Conservation (phyloP, 2,113 vertebrate species). For the Daboia siamensis region DNA sequence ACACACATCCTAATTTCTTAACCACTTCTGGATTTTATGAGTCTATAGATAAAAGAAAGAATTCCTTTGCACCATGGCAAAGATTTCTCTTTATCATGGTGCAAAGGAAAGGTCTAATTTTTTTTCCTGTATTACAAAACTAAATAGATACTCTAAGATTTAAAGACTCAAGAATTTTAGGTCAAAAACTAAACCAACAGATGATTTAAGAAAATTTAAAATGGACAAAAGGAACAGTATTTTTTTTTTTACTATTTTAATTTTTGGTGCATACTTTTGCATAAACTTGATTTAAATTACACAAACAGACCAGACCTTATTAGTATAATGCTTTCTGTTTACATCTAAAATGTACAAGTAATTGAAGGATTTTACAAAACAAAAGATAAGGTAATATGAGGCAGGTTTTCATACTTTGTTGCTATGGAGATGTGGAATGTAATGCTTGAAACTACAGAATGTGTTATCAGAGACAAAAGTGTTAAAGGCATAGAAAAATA, state of each 20-base stretch:
- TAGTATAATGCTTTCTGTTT: neutral
- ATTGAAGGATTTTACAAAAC: neutral
- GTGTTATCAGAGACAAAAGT: neutral
- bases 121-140: neutral
- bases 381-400: neutral
- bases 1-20: neutral
- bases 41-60: neutral
- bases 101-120: neutral
- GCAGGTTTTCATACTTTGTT: neutral
- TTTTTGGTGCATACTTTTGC: neutral
- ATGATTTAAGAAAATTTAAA: neutral
- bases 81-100: neutral
- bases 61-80: neutral
- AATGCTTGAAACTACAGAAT: neutral
- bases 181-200: neutral
- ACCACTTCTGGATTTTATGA: neutral
- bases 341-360: neutral
- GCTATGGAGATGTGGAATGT: neutral
- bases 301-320: neutral
- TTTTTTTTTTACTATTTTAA: neutral
- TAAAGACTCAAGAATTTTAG: neutral
- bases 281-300: neutral
- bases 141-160: neutral
- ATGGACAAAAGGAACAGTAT: neutral
- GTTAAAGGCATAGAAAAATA: neutral